These are phyloP conservation scores for Enteromius mattozi DNA, from an alignment of 2,797 vertebrate genomes.

Conservation along the genomic window DNA sequence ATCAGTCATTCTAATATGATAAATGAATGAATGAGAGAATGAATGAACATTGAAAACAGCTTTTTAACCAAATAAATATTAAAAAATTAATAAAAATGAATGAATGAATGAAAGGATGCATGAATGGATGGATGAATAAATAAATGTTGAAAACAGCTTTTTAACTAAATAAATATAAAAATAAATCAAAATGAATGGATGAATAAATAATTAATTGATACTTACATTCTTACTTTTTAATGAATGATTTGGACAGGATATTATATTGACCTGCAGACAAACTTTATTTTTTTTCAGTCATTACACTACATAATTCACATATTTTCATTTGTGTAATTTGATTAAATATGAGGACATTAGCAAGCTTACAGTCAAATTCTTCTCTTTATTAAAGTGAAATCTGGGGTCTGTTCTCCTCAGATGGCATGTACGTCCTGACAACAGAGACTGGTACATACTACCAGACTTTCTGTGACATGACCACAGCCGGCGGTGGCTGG, in stretches of 20 bases:
- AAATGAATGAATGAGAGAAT: too few relatives aligned
- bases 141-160: too few relatives aligned
- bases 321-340: neutral
- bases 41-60: neutral
- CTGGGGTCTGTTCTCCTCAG: slow-evolving; percentile 20
- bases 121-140: too few relatives aligned
- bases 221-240: too few relatives aligned
- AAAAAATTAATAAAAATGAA: too few relatives aligned
- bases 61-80: neutral
- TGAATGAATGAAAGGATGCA: too few relatives aligned
- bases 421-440: slow-evolving; percentile 60
- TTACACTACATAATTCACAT: neutral
- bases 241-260: neutral
- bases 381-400: neutral
- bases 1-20: neutral
- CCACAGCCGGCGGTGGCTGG: slow-evolving; percentile 68
- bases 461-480: slow-evolving; percentile 64
- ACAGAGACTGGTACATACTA: slow-evolving; percentile 54
- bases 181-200: too few relatives aligned
- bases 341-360: neutral
- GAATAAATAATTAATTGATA: too few relatives aligned
- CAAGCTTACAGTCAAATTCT: neutral
- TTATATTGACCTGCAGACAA: too few relatives aligned
- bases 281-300: neutral
- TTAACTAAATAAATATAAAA: too few relatives aligned